These are phyloP conservation scores for Nowickia ferox DNA, from an alignment of 2,888 invertebrate species.

Conservation along the genomic window DNA sequence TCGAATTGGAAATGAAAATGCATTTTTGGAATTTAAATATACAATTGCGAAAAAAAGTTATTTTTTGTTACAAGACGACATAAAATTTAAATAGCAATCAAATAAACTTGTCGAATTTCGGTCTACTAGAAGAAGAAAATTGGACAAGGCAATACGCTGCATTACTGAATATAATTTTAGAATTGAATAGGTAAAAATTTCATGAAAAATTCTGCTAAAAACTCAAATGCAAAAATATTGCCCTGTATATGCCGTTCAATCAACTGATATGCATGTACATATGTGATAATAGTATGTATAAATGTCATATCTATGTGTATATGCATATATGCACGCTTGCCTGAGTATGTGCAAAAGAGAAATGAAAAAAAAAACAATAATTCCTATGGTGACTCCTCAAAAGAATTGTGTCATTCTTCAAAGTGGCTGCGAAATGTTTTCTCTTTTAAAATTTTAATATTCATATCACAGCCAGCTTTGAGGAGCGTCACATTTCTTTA, in stretches of 20 bases:
- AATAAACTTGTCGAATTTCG: too few relatives aligned
- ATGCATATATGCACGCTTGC: background rate
- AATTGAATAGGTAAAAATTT: too few relatives aligned
- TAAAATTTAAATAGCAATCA: too few relatives aligned
- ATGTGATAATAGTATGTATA: constrained; percentile 30
- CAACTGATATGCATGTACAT: constrained; percentile 12
- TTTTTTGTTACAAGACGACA: too few relatives aligned
- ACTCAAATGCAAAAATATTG: constrained; percentile 5
- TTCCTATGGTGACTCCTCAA: constrained; percentile 50
- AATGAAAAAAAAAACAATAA: background rate
- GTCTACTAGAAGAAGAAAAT: too few relatives aligned
- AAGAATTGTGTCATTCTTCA: constrained; percentile 87
- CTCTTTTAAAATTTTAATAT: constrained; percentile 82
- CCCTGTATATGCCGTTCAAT: constrained; percentile 20
- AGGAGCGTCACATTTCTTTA: constrained; percentile 88
- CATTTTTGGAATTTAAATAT: too few relatives aligned
- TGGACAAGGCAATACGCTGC: too few relatives aligned
- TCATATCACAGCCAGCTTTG: constrained; percentile 99
- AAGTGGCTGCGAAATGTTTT: constrained; percentile 94
- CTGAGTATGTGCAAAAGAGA: background rate
- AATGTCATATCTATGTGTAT: background rate
- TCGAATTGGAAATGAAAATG: too few relatives aligned
- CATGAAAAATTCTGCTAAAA: background rate
- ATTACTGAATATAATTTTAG: too few relatives aligned
- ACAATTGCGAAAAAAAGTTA: too few relatives aligned